phyloP scores from a whole-genome alignment of 2,797 vertebrate species.

The Oreochromis grahami region DNA sequence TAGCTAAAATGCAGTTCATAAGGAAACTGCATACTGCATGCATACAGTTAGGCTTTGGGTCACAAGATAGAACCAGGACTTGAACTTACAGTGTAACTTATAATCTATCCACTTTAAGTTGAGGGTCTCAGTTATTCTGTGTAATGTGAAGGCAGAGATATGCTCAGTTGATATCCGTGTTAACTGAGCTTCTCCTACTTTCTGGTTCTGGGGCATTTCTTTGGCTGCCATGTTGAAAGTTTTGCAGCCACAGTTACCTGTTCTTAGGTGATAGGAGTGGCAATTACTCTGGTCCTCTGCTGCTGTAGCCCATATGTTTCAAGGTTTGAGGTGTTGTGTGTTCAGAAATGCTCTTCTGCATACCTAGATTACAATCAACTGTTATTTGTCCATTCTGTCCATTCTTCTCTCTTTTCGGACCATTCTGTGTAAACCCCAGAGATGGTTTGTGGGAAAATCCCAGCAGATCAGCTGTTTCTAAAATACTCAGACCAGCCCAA shows the following conservation, averaged over 20 bases:
- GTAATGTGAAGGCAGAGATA: too few species aligned
- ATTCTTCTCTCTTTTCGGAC: neutral
- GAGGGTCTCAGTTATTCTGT: too few species aligned
- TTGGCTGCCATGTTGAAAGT: neutral
- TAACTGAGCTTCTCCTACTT: neutral
- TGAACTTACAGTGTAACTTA: neutral
- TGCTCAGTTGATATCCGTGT: neutral
- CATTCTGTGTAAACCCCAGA: neutral
- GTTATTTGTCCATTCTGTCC: neutral
- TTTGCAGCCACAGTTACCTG: neutral
- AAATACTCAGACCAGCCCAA: neutral
- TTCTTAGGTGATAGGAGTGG: neutral
- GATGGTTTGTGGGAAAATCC: neutral
- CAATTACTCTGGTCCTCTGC: neutral
- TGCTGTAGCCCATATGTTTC: accelerated
- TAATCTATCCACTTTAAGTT: neutral
- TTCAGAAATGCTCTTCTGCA: neutral
- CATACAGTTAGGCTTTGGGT: neutral
- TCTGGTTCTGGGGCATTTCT: accelerated
- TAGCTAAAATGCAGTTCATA: neutral
- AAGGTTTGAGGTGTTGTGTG: neutral
- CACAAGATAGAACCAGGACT: neutral
- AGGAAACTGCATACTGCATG: accelerated
- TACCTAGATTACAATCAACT: neutral
- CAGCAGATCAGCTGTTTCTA: accelerated